These are phyloP conservation scores for Dolichoris vasculosae DNA, from an alignment of 1,140 invertebrate species.

Conservation along the genomic window DNA sequence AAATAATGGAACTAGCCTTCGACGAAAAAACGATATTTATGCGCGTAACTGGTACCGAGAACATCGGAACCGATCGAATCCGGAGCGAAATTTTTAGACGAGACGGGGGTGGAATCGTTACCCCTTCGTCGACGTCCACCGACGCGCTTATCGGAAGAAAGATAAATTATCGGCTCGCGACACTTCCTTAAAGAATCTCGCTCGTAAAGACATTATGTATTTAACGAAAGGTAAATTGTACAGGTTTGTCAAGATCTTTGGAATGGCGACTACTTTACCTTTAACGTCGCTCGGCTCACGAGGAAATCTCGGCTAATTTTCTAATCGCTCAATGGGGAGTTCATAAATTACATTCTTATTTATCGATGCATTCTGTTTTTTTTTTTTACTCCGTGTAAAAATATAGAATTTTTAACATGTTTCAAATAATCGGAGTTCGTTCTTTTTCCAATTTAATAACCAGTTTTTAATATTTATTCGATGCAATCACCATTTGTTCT, in stretches of 20 bases:
- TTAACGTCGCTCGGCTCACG: neutral
- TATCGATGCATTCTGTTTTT: neutral
- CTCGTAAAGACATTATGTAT: constrained; percentile 1
- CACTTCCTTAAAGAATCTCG: neutral
- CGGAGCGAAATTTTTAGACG: no score
- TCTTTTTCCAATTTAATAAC: neutral
- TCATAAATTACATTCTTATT: neutral
- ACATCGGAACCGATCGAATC: neutral
- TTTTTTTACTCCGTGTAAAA: neutral
- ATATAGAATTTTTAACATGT: neutral
- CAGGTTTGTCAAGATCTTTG: neutral
- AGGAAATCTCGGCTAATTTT: neutral
- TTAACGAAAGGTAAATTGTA: neutral
- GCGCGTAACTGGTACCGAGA: neutral
- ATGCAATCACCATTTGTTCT: neutral
- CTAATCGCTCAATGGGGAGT: neutral
- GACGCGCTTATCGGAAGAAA: neutral
- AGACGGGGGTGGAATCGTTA: no score
- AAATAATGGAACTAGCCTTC: neutral
- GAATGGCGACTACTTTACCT: neutral
- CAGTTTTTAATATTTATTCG: neutral
- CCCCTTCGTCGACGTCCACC: no score
- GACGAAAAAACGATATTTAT: constrained; percentile 9
- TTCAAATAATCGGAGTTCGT: neutral
- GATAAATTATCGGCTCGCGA: neutral